A percentile compares a stretch with the other conserved stretches of the same genome.
Evolutionary conservation across 2,888 invertebrate genomes (phyloP).

Genomic region (Diplolepis rosae): DNA sequence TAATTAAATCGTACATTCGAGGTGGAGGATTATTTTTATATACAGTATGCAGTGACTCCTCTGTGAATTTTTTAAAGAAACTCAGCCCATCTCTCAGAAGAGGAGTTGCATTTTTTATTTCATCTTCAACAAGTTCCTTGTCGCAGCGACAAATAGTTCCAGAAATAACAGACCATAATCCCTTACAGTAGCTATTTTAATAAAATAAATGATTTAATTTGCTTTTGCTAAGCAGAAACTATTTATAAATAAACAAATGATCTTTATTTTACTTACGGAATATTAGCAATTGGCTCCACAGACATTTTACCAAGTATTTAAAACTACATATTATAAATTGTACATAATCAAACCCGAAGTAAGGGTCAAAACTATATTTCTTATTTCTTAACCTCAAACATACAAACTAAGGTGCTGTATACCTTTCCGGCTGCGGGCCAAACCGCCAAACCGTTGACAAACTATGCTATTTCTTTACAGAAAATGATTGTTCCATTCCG

Average conservation of each 20-base stretch:
- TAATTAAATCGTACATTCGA: conserved; percentile 68
- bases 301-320: conserved; percentile 54
- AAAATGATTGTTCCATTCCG: too few relatives aligned
- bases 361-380: background rate
- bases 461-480: too few relatives aligned
- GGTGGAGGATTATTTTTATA: conserved; percentile 64
- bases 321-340: background rate
- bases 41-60: conserved; percentile 63
- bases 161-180: conserved; percentile 71
- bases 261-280: conserved; percentile 59
- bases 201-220: background rate
- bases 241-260: conserved; percentile 16
- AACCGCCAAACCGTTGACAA: too few relatives aligned
- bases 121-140: conserved; percentile 68
- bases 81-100: conserved; percentile 65
- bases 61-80: conserved; percentile 65
- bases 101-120: conserved; percentile 65
- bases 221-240: background rate
- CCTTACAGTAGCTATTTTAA: conserved; percentile 66
- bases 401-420: too few relatives aligned
- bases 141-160: conserved; percentile 71
- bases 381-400: conserved; percentile 7
- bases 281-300: conserved; percentile 57
- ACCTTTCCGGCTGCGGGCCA: too few relatives aligned
- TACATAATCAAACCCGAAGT: background rate